phyloP scores from a whole-genome alignment of 92 coral and sea anemone genomes.

The Nematostella vectensis region DNA sequence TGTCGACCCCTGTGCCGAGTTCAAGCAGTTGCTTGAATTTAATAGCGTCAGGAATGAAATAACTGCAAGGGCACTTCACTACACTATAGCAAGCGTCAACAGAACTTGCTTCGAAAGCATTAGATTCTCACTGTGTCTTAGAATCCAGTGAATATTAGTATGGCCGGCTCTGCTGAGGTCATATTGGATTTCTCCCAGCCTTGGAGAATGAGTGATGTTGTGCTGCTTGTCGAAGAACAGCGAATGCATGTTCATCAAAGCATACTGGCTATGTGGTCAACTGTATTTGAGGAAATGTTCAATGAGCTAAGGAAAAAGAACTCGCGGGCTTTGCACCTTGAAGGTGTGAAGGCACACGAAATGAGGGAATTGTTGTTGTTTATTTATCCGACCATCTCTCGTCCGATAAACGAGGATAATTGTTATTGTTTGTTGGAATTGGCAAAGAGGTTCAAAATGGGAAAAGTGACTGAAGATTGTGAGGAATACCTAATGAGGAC shows the following conservation, averaged over 20 bases:
- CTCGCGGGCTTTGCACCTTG: slow-evolving; percentile 16
- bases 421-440: slow-evolving; percentile 25
- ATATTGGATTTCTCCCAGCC: slow-evolving; percentile 33
- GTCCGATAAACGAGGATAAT: slow-evolving; percentile 22
- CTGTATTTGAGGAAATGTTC: slow-evolving; percentile 26
- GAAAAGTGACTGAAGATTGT: slow-evolving; percentile 25
- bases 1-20: neutral
- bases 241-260: slow-evolving; percentile 30
- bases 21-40: neutral
- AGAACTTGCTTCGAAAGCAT: neutral
- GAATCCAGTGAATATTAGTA: neutral
- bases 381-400: slow-evolving; percentile 22
- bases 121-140: neutral
- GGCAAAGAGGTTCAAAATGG: slow-evolving; percentile 18
- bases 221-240: slow-evolving; percentile 20
- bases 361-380: slow-evolving; percentile 20
- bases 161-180: slow-evolving; percentile 12
- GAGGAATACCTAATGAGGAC: slow-evolving; percentile 25
- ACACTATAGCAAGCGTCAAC: neutral
- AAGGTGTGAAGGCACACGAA: slow-evolving; percentile 18
- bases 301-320: slow-evolving; percentile 24
- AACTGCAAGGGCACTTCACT: no score
- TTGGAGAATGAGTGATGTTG: slow-evolving; percentile 39
- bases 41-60: neutral
- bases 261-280: slow-evolving; percentile 32